Evolutionary conservation across 1,140 invertebrate genomes (phyloP).

Genomic region (Myzus persicae): DNA sequence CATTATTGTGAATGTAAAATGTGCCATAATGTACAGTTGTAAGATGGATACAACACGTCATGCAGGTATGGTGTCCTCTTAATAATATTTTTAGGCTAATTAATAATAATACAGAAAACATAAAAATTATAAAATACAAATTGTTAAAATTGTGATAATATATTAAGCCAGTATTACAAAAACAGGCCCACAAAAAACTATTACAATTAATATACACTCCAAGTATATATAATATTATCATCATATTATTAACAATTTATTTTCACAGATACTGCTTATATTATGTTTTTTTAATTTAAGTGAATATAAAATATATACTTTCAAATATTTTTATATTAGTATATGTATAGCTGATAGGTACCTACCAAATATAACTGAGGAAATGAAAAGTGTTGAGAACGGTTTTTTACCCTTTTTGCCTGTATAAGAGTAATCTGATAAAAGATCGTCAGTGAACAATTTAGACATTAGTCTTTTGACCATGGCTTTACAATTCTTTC

Average conservation of each 20-base stretch:
- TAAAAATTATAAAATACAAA: no score
- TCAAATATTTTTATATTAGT: background rate
- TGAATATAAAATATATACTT: no score
- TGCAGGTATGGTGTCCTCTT: no score
- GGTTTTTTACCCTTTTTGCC: background rate
- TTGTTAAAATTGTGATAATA: no score
- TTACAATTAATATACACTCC: background rate
- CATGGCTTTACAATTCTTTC: background rate
- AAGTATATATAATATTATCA: background rate
- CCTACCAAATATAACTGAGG: conserved; percentile 15
- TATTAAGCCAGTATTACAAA: no score
- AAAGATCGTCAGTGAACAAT: background rate
- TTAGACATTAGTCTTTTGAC: background rate
- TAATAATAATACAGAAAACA: no score
- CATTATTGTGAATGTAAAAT: no score
- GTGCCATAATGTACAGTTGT: no score
- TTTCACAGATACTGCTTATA: background rate
- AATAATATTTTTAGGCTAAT: no score
- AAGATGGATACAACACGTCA: no score
- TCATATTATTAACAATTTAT: background rate
- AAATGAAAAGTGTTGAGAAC: background rate
- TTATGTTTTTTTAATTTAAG: background rate
- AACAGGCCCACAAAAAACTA: background rate
- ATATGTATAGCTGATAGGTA: background rate
- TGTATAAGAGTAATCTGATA: background rate